These are phyloP conservation scores for Ornithoptera alexandrae DNA, from an alignment of 2,888 invertebrate genomes.

Conservation along the genomic window DNA sequence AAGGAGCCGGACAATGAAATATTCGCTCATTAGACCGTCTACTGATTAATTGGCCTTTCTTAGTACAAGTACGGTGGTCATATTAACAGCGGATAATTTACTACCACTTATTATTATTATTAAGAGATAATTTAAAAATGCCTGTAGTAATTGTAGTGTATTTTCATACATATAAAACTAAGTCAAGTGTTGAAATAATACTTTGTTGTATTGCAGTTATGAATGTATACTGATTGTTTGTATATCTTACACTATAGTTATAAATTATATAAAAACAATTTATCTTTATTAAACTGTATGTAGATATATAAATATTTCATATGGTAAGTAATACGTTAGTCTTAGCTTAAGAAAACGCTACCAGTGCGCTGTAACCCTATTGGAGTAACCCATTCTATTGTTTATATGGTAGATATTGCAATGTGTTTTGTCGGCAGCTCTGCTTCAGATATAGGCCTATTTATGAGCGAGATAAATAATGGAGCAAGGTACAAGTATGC, in stretches of 20 bases:
- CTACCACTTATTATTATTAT: background rate
- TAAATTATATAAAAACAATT: too few species aligned
- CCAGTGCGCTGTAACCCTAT: slow-evolving; percentile 37
- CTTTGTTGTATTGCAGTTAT: too few species aligned
- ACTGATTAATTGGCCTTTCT: slow-evolving; percentile 78
- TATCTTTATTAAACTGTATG: too few species aligned
- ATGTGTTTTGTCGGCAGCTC: slow-evolving; percentile 73
- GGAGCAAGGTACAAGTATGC: slow-evolving; percentile 46
- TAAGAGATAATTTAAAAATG: too few species aligned
- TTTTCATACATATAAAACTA: too few species aligned
- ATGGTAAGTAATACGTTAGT: too few species aligned
- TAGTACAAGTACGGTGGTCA: slow-evolving; percentile 45
- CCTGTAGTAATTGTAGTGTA: too few species aligned
- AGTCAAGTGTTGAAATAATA: too few species aligned
- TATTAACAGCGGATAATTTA: slow-evolving; percentile 39
- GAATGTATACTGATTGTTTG: too few species aligned
- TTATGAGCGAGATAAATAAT: slow-evolving; percentile 63
- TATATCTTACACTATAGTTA: too few species aligned
- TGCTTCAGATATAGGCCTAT: slow-evolving; percentile 59
- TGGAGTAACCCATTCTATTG: slow-evolving; percentile 71
- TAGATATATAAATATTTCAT: too few species aligned
- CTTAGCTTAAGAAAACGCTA: slow-evolving; percentile 35
- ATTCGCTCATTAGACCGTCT: slow-evolving; percentile 76
- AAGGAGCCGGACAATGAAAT: slow-evolving; percentile 76
- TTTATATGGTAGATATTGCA: slow-evolving; percentile 71